phyloP scores from a whole-genome alignment of 2,113 vertebrate species.

The Cyrtonyx montezumae region DNA sequence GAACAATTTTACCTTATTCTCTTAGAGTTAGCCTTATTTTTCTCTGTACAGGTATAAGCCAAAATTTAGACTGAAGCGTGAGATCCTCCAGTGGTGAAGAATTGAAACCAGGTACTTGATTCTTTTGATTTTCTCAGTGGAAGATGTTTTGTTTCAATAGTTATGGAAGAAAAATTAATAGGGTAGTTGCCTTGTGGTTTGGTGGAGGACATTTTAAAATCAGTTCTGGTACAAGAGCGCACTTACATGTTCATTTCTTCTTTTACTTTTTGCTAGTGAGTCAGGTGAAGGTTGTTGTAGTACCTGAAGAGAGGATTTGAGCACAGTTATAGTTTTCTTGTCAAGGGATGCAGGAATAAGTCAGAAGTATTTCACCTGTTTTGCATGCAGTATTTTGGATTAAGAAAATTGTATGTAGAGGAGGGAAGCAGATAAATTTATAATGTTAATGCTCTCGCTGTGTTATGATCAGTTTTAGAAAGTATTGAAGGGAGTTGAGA shows the following conservation, averaged over 20 bases:
- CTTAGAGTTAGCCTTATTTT: background rate
- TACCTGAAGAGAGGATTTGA: background rate
- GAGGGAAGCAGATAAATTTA: too few relatives aligned
- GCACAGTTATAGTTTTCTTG: background rate
- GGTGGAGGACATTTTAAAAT: background rate
- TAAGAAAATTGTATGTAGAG: fast-evolving
- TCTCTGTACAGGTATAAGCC: background rate
- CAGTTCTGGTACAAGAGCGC: background rate
- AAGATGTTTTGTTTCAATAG: background rate
- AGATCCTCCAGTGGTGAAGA: background rate
- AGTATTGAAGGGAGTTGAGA: background rate
- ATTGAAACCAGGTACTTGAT: background rate
- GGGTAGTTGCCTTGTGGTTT: background rate
- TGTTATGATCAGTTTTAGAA: background rate
- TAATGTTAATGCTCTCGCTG: background rate
- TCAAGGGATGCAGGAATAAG: background rate
- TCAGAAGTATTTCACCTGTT: background rate
- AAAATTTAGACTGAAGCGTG: background rate
- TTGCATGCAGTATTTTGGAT: background rate
- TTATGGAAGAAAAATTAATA: background rate
- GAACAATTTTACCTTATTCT: background rate
- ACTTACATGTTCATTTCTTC: too few relatives aligned
- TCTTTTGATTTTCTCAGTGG: fast-evolving
- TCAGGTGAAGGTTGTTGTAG: background rate
- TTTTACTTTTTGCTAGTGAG: background rate